Evolutionary conservation across 2,797 vertebrate genomes (phyloP).

Genomic region (Sciurus vulgaris): DNA sequence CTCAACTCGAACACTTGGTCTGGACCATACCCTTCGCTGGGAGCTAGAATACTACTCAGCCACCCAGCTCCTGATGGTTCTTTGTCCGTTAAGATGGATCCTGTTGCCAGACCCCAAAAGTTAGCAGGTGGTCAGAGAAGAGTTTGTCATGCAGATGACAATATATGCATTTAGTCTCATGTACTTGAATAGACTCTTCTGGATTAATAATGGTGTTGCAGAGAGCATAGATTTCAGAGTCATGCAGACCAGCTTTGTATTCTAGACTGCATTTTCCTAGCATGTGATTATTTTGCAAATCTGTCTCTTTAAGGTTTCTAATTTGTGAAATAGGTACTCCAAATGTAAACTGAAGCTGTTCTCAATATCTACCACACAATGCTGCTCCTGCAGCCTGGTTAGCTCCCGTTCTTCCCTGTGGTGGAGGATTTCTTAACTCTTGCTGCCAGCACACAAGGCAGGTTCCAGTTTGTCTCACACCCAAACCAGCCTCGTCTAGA

Average conservation of each 20-base stretch:
- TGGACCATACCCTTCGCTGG: neutral
- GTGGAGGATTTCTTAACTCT: neutral
- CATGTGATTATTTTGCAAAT: neutral
- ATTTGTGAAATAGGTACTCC: constrained; percentile 17
- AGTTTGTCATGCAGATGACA: neutral
- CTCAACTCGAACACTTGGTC: neutral
- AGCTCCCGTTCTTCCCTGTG: neutral
- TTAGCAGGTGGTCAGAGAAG: neutral
- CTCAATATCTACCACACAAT: neutral
- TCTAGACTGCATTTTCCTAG: neutral
- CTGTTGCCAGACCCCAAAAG: neutral
- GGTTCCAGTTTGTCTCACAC: constrained; percentile 18
- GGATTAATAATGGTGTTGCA: neutral
- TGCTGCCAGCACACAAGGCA: neutral
- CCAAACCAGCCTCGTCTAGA: constrained; percentile 55
- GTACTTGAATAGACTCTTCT: neutral
- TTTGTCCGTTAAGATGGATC: neutral
- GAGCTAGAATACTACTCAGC: neutral
- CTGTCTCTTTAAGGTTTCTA: constrained; percentile 31
- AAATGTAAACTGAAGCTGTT: neutral
- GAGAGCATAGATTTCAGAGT: neutral
- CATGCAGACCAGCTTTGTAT: neutral
- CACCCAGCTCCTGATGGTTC: neutral
- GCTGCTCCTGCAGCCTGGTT: neutral
- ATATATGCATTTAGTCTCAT: too few species aligned